Percentiles rank a stretch among this genome's conserved stretches.
phyloP scores from a whole-genome alignment of 2,113 vertebrate species.

The Tylochromis polylepis region DNA sequence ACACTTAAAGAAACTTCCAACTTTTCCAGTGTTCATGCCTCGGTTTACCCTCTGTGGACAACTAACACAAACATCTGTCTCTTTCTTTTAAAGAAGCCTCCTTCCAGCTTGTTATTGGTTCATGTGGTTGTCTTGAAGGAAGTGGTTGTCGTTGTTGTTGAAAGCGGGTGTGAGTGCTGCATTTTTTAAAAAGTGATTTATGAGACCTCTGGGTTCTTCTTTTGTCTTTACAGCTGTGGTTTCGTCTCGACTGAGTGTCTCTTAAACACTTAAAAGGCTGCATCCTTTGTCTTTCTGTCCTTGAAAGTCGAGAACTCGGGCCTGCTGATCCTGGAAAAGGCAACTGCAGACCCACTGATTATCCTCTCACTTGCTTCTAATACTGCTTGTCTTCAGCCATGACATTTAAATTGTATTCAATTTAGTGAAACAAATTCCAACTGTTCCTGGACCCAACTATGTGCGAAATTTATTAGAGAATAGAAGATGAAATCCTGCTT shows the following conservation, averaged over 20 bases:
- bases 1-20: neutral
- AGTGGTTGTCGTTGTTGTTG: conserved; percentile 17
- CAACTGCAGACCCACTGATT: neutral
- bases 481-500: neutral
- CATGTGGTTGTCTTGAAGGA: conserved; percentile 25
- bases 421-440: neutral
- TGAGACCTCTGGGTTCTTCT: conserved; percentile 38
- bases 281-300: conserved; percentile 43
- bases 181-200: conserved; percentile 47
- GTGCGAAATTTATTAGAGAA: neutral
- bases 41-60: neutral
- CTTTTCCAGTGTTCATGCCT: neutral
- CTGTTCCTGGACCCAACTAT: neutral
- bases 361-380: neutral
- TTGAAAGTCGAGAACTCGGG: neutral
- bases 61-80: conserved; percentile 19
- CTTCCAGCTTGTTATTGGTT: conserved; percentile 4
- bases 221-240: conserved; percentile 45
- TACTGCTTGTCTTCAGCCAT: neutral
- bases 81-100: neutral
- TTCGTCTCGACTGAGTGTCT: conserved; percentile 30
- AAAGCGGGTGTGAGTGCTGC: conserved; percentile 28
- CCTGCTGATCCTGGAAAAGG: neutral
- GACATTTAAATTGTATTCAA: neutral
- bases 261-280: conserved; percentile 28